Evolutionary conservation across 2,113 vertebrate genomes (phyloP).

Genomic region (Myiozetetes cayanensis): DNA sequence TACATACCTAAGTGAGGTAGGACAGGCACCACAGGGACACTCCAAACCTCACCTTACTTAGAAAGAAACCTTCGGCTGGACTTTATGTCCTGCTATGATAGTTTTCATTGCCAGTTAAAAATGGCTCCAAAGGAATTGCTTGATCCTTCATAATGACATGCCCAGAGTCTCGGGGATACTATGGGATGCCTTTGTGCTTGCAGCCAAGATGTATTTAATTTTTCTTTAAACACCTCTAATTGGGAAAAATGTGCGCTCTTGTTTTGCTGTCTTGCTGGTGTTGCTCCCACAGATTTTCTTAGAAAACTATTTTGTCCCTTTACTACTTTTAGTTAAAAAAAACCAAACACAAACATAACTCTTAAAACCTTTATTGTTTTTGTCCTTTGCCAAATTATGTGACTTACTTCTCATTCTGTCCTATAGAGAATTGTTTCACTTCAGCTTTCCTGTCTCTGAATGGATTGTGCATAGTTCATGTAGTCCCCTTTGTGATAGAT

Average conservation of each 20-base stretch:
- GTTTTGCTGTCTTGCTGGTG: background rate
- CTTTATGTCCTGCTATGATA: accelerated
- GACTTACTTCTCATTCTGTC: background rate
- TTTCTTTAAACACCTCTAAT: background rate
- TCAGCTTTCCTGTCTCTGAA: background rate
- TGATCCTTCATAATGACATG: accelerated
- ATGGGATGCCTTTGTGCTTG: background rate
- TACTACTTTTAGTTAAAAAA: background rate
- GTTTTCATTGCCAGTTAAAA: background rate
- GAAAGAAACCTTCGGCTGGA: background rate
- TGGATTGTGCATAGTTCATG: background rate
- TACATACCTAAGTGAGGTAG: background rate
- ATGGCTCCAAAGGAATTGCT: background rate
- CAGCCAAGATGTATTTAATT: background rate
- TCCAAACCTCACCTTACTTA: background rate
- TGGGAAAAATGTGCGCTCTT: background rate
- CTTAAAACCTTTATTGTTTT: background rate
- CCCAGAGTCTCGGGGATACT: background rate
- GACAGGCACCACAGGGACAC: background rate
- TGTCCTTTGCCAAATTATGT: background rate
- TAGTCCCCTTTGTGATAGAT: background rate
- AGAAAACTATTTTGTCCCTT: background rate
- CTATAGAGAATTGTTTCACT: background rate
- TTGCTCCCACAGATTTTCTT: background rate
- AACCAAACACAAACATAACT: background rate